phyloP scores from a whole-genome alignment of 2,113 vertebrate genomes.

The Rhipidura dahli region DNA sequence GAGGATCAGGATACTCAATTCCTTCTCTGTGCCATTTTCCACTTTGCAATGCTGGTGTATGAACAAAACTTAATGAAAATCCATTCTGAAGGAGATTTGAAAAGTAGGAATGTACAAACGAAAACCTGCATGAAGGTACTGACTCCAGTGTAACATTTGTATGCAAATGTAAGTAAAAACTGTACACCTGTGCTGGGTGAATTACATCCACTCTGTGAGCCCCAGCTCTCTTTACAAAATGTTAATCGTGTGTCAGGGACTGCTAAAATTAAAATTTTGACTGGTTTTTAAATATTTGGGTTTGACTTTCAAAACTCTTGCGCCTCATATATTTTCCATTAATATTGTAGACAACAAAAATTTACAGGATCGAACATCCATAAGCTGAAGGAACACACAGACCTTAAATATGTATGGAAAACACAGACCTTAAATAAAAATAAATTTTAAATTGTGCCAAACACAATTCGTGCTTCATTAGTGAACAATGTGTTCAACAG shows the following conservation, averaged over 20 bases:
- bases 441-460: not conserved
- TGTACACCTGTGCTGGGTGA: not conserved
- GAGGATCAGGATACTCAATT: not conserved
- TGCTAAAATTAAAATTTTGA: not conserved
- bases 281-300: not conserved
- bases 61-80: not conserved
- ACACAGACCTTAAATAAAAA: not conserved
- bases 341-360: not conserved
- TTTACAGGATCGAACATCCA: not conserved
- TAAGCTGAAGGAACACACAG: not conserved
- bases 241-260: not conserved
- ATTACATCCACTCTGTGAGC: not conserved
- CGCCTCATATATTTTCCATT: not conserved
- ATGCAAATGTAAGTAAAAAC: not conserved
- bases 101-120: not conserved
- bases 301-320: not conserved
- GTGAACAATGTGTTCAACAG: rapidly evolving
- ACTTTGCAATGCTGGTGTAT: rapidly evolving
- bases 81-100: not conserved
- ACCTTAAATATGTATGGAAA: not conserved
- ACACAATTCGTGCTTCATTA: not conserved
- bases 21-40: not conserved
- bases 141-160: not conserved
- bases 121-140: not conserved
- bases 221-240: not conserved